Evolutionary conservation across 2,888 invertebrate genomes (phyloP), one percentile per base, ranked within the genome.

Genomic region (Agrypnus murinus): DNA sequence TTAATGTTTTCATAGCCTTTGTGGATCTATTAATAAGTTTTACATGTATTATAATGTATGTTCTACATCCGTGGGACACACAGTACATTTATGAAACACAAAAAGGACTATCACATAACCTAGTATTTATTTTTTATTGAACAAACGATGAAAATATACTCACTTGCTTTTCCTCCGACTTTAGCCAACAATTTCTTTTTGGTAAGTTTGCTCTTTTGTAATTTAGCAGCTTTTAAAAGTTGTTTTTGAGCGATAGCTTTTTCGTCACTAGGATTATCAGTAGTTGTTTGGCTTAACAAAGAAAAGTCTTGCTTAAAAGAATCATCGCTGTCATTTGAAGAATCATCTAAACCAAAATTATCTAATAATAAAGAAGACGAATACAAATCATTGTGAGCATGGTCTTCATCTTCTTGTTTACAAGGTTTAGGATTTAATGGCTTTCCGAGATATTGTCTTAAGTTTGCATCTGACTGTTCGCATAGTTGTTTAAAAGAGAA

Each of bases 401-500:
- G 69, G 68, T 72, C 75, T 65, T 75, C 77, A 43, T 80, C 78
- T 73, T 81, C 81, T 74, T 80, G 78, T 71, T 82, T 83, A 45
- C 76, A 77, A 31, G 75, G 79, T 72, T 80, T 81, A 12, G 73
- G 73, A 63, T 72, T 73, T 34, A 79, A 65, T 4, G 86, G 85
- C 77, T 85, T 85, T 4, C 86, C 85, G 12, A 86, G 75, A 70
- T 84, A 86, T 69, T 84, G 83, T 40, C 86, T 80, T 10, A 87
- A 79, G 71, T 84, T 86, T 32, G 80, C 71, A 73, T 87, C 86
- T 0, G 87, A 86, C 66, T 85, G 85, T 78, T 86, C 86, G 76
- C 87, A 87, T 38, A 86, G 80, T 78, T 86, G 84, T 78, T 86
- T 87, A 75, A 88, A 88, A 5, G 86, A 83, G 76, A 83, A 87